Percentiles rank a stretch among this genome's conserved stretches.
phyloP scores from a whole-genome alignment of 2,888 invertebrate species.

The Chydorus sphaericus region DNA sequence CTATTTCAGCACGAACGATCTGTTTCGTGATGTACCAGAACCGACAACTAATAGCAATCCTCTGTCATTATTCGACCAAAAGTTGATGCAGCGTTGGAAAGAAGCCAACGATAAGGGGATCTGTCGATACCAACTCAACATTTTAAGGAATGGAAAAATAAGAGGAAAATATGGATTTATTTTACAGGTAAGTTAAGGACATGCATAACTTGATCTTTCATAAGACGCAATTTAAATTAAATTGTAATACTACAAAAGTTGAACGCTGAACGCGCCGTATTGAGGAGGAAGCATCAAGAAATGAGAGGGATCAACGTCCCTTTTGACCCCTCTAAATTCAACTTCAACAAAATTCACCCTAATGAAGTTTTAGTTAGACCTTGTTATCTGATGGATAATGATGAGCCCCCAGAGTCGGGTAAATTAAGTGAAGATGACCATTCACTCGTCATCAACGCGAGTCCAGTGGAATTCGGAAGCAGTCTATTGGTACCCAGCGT shows the following conservation, averaged over 20 bases:
- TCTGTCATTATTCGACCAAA: not conserved
- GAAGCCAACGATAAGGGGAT: conserved; percentile 25
- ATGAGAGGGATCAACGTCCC: conserved; percentile 51
- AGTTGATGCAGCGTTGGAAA: conserved; percentile 20
- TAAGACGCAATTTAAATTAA: no score
- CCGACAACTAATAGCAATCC: no score
- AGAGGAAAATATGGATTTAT: conserved; percentile 29
- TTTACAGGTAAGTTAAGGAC: conserved; percentile 28
- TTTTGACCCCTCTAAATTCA: conserved; percentile 54
- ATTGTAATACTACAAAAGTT: no score
- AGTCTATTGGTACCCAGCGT: conserved; percentile 55
- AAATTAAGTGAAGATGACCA: not conserved
- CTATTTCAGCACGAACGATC: no score
- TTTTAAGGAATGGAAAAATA: conserved; percentile 26
- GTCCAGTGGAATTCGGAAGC: conserved; percentile 60
- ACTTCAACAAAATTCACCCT: conserved; percentile 72
- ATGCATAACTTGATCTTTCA: no score
- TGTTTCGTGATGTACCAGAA: no score
- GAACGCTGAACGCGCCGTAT: no score
- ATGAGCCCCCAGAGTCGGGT: conserved; percentile 17
- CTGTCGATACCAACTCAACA: conserved; percentile 30
- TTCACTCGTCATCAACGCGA: conserved; percentile 45
- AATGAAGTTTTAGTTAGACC: no score
- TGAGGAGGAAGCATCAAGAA: no score
- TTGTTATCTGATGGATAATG: no score